phyloP scores from a whole-genome alignment of 2,888 invertebrate genomes.

The Ceramica pisi region DNA sequence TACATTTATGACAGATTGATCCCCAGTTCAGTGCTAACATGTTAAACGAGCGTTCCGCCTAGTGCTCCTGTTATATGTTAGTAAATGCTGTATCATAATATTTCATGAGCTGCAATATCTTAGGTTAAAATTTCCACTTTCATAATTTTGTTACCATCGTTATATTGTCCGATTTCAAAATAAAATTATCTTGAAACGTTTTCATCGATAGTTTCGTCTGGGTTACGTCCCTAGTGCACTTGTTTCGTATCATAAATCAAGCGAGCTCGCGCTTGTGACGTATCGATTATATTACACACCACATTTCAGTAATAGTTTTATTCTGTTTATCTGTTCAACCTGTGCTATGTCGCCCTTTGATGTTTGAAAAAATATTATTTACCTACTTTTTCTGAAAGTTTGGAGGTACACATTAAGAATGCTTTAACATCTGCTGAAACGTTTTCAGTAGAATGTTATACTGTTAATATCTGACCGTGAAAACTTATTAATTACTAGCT shows the following conservation, averaged over 20 bases:
- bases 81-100: no score
- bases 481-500: no score
- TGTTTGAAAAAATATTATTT: constrained; percentile 32
- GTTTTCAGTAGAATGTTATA: not conserved
- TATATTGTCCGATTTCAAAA: no score
- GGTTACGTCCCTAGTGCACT: constrained; percentile 74
- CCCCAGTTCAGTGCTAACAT: no score
- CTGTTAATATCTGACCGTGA: not conserved
- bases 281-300: constrained; percentile 80
- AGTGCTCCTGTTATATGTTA: no score
- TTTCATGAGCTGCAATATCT: no score
- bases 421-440: not conserved
- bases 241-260: constrained; percentile 85
- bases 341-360: constrained; percentile 54
- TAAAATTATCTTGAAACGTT: no score
- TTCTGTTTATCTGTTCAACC: constrained; percentile 67
- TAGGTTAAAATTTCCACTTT: no score
- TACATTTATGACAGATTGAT: no score
- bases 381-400: constrained; percentile 8
- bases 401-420: not conserved
- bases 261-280: constrained; percentile 74
- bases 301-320: constrained; percentile 75
- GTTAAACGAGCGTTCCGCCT: no score
- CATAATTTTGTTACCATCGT: no score
- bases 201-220: constrained; percentile 59